Evolutionary conservation across 2,113 vertebrate species (phyloP), one percentile per base, ranked within the genome.

Genomic region (Tragelaphus buxtoni): DNA sequence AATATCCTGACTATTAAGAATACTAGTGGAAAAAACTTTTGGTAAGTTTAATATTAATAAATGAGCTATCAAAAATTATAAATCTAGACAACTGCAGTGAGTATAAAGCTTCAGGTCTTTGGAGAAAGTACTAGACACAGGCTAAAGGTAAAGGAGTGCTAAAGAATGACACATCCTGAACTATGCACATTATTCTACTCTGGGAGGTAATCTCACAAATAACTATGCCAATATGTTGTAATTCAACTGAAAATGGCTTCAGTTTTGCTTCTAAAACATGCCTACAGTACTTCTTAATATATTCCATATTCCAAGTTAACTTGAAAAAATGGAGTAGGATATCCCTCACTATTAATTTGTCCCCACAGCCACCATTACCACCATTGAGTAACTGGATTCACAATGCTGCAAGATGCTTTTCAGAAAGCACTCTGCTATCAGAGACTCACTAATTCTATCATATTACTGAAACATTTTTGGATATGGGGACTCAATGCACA

Each of bases 161-260:
- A 10, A 56, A 49, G 55, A 22, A 56, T 72, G 56, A 49, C 5
- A 65, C 16, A 58, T 56, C 39, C 28, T 76, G 51, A 65, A 61
- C 8, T 22, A 45, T 18, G 18, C 14, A 74, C 32, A 65, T 58
- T 51, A 79, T 49, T 96, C 47, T 60, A 51, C 24, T 16, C 16
- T 18, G 30, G 47, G 11, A 91, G 3, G 76, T 8, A 91, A 18
- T 82, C 24, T 5, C 55, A 90, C 74, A 74, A 76, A 47, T 49
- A 76, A 84, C 30, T 63, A 79, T 51, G 17, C 14, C 85, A 96
- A 74, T 77, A 83, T 2, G 47, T 2, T 79, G 5, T 30, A 60
- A 83, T 79, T 32, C 63, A 87, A 53, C 3, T 89, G 39, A 92
- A 94, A 97, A 85, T 60, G 86, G 14, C 76, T 88, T 92, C 89